Evolutionary conservation across 2,888 invertebrate genomes (phyloP).

Genomic region (Azorinus chamasolen): DNA sequence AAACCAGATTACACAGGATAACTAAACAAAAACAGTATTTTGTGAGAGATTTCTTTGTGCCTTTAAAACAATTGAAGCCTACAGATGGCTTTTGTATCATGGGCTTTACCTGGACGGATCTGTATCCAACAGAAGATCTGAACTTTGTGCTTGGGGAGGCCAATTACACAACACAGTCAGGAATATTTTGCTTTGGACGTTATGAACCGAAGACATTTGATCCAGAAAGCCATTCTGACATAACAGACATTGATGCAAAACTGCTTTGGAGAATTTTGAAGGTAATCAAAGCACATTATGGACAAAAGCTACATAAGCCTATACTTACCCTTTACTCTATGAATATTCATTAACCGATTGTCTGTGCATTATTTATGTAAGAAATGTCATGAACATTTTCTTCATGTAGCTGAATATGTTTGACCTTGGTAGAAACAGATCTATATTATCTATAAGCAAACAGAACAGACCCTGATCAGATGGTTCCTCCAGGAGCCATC

Average conservation of each 20-base stretch:
- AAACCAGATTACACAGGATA: constrained; percentile 69
- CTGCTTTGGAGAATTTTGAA: constrained; percentile 82
- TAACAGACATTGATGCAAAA: constrained; percentile 72
- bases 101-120: constrained; percentile 84
- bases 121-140: constrained; percentile 82
- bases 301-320: too few relatives aligned
- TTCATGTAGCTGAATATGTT: too few relatives aligned
- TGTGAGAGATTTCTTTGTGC: constrained; percentile 76
- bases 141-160: constrained; percentile 85
- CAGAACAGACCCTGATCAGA: too few relatives aligned
- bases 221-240: constrained; percentile 66
- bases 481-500: too few relatives aligned
- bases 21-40: constrained; percentile 79
- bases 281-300: constrained; percentile 69
- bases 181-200: constrained; percentile 82
- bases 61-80: constrained; percentile 73
- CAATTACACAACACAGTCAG: constrained; percentile 69
- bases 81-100: constrained; percentile 79
- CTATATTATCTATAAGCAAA: too few relatives aligned
- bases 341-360: too few relatives aligned
- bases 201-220: constrained; percentile 79
- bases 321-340: too few relatives aligned
- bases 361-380: too few relatives aligned
- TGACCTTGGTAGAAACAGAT: too few relatives aligned
- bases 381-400: too few relatives aligned